Percentiles rank a stretch among this genome's conserved stretches.
These are phyloP conservation scores for Volucella bombylans DNA, from an alignment of 2,888 invertebrate species.

Conservation along the genomic window DNA sequence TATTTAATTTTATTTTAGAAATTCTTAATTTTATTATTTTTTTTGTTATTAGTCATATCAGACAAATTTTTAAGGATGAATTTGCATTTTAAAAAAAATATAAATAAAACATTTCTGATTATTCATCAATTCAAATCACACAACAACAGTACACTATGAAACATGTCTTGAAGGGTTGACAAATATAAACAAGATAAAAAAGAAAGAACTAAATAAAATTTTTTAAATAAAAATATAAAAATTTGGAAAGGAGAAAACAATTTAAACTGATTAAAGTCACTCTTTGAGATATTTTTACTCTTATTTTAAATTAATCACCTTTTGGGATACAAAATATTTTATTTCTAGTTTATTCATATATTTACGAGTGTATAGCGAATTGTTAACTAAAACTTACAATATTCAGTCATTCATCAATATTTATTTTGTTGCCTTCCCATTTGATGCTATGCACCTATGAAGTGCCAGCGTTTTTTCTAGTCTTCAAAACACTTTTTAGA, in stretches of 20 bases:
- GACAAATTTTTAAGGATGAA: slow-evolving; percentile 73
- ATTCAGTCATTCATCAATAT: no score
- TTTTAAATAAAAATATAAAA: neutral
- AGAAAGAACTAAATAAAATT: neutral
- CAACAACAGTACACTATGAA: slow-evolving; percentile 48
- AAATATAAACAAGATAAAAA: neutral
- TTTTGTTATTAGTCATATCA: slow-evolving; percentile 57
- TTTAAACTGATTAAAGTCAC: neutral
- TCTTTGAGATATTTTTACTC: slow-evolving; percentile 49
- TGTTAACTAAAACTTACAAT: no score
- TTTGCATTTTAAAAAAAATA: slow-evolving; percentile 74
- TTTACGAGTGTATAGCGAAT: neutral
- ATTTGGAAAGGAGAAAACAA: neutral
- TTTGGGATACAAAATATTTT: slow-evolving; percentile 53
- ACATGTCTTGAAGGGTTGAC: slow-evolving; percentile 45
- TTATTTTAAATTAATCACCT: slow-evolving; percentile 10
- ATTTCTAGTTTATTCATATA: neutral
- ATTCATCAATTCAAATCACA: slow-evolving; percentile 72
- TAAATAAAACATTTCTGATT: slow-evolving; percentile 72
- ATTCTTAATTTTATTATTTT: slow-evolving; percentile 43
- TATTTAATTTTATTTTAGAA: slow-evolving; percentile 7
- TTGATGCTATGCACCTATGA: no score
- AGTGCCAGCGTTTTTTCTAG: no score
- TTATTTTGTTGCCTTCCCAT: no score
- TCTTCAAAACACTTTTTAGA: no score